These are phyloP conservation scores for Stomatorhinus ivindoensis DNA, from an alignment of 2,113 vertebrate genomes.

Conservation along the genomic window DNA sequence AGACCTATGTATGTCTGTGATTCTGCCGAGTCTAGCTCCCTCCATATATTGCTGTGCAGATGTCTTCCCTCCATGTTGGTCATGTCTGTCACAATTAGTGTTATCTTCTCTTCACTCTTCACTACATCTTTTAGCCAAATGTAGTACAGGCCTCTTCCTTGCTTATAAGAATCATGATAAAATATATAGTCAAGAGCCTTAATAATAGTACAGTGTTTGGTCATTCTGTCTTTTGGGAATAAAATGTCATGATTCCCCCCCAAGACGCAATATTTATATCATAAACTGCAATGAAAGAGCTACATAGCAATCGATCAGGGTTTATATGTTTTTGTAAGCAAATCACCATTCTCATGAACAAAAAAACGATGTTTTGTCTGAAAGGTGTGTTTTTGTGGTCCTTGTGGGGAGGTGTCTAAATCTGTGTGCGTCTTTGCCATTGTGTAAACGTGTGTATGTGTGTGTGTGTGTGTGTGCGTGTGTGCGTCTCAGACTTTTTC, in stretches of 20 bases:
- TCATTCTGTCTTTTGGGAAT: not conserved
- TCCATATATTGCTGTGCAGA: not conserved
- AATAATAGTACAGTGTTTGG: not conserved
- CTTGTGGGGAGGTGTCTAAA: not conserved
- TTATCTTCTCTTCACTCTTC: too few species aligned
- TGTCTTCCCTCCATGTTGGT: not conserved
- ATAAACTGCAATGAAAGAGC: not conserved
- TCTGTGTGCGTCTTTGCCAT: not conserved
- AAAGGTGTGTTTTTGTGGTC: not conserved
- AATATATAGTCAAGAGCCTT: not conserved
- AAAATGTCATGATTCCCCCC: not conserved
- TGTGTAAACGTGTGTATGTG: not conserved
- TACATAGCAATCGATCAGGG: not conserved
- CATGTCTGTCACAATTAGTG: too few species aligned
- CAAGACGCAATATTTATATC: not conserved
- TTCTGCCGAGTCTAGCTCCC: not conserved
- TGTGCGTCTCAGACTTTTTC: not conserved
- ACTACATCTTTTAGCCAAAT: not conserved
- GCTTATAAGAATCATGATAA: not conserved
- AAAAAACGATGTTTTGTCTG: not conserved
- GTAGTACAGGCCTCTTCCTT: not conserved
- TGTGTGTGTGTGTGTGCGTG: not conserved
- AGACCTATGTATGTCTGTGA: not conserved
- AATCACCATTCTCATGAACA: not conserved
- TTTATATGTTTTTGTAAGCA: not conserved